Evolutionary conservation across 2,797 vertebrate genomes (phyloP).

Genomic region (Vultur gryphus): DNA sequence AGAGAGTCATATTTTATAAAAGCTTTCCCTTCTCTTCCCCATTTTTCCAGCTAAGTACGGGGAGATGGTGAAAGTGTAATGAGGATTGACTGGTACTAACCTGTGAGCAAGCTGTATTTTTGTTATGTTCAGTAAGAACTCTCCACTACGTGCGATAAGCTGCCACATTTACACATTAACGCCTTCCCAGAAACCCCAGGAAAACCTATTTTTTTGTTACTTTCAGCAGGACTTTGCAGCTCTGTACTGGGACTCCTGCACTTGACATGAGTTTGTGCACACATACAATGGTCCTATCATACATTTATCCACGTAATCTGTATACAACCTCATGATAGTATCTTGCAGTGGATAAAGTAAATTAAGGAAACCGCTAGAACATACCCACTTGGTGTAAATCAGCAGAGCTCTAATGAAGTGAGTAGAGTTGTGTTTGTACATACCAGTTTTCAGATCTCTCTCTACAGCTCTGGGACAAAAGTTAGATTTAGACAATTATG

Average conservation of each 20-base stretch:
- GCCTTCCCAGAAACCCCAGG: neutral
- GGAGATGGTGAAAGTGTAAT: neutral
- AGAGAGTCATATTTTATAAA: neutral
- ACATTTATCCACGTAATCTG: neutral
- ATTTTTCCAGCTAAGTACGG: neutral
- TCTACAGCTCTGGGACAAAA: neutral
- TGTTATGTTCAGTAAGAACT: neutral
- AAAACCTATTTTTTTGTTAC: neutral
- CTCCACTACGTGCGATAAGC: neutral
- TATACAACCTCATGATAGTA: fast-evolving
- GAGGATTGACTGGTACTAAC: neutral
- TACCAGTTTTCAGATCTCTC: neutral
- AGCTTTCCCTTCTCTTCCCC: neutral
- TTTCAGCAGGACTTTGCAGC: neutral
- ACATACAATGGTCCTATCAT: fast-evolving
- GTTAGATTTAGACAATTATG: neutral
- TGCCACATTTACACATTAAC: neutral
- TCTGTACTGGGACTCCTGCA: neutral
- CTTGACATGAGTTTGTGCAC: neutral
- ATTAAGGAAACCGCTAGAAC: neutral
- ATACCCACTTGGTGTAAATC: neutral
- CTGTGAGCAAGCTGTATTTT: neutral
- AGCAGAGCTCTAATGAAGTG: neutral
- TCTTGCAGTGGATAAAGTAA: neutral
- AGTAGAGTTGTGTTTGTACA: neutral